These are phyloP conservation scores for Portevinia maculata DNA, from an alignment of 2,888 invertebrate species.

Conservation along the genomic window DNA sequence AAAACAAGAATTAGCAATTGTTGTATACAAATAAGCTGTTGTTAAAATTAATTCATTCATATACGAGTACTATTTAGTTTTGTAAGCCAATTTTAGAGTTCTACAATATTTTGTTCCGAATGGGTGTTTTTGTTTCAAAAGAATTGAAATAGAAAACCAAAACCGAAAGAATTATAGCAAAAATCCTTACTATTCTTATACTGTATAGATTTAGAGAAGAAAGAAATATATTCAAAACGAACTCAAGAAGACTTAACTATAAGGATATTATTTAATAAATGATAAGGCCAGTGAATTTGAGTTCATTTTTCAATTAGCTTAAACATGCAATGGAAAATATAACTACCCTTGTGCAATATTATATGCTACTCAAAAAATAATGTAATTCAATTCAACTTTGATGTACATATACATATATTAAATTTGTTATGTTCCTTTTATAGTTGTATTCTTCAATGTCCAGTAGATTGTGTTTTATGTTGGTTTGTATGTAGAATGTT, in stretches of 20 bases:
- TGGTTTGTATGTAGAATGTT: no score
- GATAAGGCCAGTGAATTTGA: conserved; percentile 38
- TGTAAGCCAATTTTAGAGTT: conserved; percentile 40
- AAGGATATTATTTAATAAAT: conserved; percentile 48
- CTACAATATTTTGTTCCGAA: conserved; percentile 47
- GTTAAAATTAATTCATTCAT: conserved; percentile 7
- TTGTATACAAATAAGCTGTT: neutral
- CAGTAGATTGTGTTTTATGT: no score
- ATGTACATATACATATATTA: neutral
- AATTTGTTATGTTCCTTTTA: neutral
- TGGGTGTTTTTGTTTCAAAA: conserved; percentile 36
- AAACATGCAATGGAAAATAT: neutral
- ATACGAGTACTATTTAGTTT: conserved; percentile 15
- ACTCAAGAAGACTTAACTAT: conserved; percentile 30
- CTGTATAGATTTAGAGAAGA: conserved; percentile 31
- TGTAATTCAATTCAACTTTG: neutral
- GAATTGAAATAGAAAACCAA: conserved; percentile 35
- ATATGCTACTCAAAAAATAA: neutral
- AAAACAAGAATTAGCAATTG: conserved; percentile 22
- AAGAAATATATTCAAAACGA: conserved; percentile 23
- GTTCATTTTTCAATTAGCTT: neutral
- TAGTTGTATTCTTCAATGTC: no score
- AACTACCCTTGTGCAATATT: neutral
- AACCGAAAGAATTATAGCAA: conserved; percentile 43
- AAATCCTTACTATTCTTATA: conserved; percentile 30